Evolutionary conservation across 2,888 invertebrate species (phyloP).

Genomic region (Drosophila kuntzei): DNA sequence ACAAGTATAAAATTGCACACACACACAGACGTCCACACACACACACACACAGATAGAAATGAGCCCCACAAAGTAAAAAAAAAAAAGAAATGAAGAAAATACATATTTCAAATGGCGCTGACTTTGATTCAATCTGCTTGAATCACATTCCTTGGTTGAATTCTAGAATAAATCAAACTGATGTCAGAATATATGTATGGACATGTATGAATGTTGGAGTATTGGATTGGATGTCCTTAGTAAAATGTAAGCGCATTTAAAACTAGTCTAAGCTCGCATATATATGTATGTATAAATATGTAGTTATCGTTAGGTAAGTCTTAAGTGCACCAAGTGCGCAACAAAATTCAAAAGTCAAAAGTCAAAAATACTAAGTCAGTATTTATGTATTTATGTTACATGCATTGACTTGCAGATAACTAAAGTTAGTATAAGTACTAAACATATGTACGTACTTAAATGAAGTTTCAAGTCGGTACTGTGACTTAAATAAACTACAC

Average conservation of each 20-base stretch:
- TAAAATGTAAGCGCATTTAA: constrained; percentile 72
- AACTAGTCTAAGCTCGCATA: constrained; percentile 48
- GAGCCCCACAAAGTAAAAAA: constrained; percentile 63
- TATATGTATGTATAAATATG: not conserved
- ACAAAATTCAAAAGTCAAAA: constrained; percentile 15
- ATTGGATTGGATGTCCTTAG: constrained; percentile 19
- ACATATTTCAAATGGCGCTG: constrained; percentile 42
- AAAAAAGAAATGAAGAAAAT: constrained; percentile 29
- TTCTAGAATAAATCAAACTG: constrained; percentile 6
- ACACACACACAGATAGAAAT: constrained; percentile 47
- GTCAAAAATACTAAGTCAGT: constrained; percentile 31
- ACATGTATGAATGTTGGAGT: constrained; percentile 1
- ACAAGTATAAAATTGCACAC: constrained; percentile 15
- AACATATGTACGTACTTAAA: constrained; percentile 22
- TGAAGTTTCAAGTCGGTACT: constrained; percentile 27
- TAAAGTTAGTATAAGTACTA: constrained; percentile 3
- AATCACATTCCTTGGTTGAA: constrained; percentile 41
- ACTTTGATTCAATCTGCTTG: constrained; percentile 53
- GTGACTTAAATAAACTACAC: constrained; percentile 27
- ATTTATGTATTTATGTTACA: constrained; percentile 42
- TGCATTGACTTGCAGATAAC: not conserved
- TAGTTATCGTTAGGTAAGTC: constrained; percentile 6
- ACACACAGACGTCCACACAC: constrained; percentile 13
- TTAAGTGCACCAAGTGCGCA: constrained; percentile 40
- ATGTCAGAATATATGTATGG: constrained; percentile 1